A percentile compares a stretch with the other conserved stretches of the same genome.
Evolutionary conservation across 2,888 invertebrate genomes (phyloP).

Genomic region (Tetrapedia diversipes): DNA sequence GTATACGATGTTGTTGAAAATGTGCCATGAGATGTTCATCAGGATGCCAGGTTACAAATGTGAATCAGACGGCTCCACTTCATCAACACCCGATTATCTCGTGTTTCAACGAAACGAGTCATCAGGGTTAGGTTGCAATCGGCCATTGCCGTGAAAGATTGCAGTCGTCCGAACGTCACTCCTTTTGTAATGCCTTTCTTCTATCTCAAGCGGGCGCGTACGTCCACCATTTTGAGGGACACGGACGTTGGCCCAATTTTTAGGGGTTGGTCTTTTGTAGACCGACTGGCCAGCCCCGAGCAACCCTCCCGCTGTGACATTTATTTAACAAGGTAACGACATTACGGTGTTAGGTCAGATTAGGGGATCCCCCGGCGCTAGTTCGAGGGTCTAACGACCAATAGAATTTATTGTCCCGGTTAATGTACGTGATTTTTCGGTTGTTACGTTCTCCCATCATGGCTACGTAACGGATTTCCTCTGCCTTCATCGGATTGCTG

Average conservation of each 20-base stretch:
- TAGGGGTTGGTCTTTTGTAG: conserved; percentile 73
- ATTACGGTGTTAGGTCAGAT: conserved; percentile 77
- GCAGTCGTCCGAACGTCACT: conserved; percentile 40
- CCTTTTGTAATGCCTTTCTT: conserved; percentile 43
- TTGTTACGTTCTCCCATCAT: conserved; percentile 55
- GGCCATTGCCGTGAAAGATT: conserved; percentile 51
- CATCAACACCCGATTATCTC: conserved; percentile 33
- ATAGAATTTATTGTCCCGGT: conserved; percentile 75
- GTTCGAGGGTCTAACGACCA: conserved; percentile 76
- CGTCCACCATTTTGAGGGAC: conserved; percentile 76
- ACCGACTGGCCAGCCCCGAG: conserved; percentile 63
- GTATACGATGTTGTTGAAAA: conserved; percentile 7
- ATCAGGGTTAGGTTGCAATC: conserved; percentile 43
- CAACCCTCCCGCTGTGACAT: conserved; percentile 76
- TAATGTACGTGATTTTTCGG: conserved; percentile 68
- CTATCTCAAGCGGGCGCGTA: conserved; percentile 27
- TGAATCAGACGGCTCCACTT: conserved; percentile 17
- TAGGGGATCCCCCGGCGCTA: conserved; percentile 76
- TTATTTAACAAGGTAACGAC: conserved; percentile 80
- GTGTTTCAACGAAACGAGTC: conserved; percentile 17
- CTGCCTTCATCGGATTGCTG: conserved; percentile 11
- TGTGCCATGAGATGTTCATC: conserved; percentile 1
- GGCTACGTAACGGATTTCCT: conserved; percentile 55
- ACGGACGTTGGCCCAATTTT: conserved; percentile 77
- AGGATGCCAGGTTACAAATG: background rate